Percentiles rank a stretch among this genome's conserved stretches.
phyloP scores from a whole-genome alignment of 2,888 invertebrate species.

The Drosophila meridiana region DNA sequence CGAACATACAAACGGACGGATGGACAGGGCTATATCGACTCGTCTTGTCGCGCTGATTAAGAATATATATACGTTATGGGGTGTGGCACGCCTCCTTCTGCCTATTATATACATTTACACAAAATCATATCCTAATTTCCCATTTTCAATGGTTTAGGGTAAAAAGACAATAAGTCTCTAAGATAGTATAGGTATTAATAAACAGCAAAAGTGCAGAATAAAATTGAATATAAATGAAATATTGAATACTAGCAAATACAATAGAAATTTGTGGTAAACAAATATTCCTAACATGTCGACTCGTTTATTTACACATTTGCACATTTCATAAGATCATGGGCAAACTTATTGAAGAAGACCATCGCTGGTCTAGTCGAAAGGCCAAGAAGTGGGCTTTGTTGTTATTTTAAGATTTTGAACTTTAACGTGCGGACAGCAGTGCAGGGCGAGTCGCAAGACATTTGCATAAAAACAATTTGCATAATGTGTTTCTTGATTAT shows the following conservation, averaged over 20 bases:
- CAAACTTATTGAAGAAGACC: neutral
- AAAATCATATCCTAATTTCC: too few species aligned
- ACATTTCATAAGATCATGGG: neutral
- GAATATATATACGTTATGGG: too few species aligned
- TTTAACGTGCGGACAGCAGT: neutral
- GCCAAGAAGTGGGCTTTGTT: neutral
- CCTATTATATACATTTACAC: too few species aligned
- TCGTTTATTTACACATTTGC: neutral
- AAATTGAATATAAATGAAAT: too few species aligned
- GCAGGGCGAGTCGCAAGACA: neutral
- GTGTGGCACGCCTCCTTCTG: too few species aligned
- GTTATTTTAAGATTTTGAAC: neutral
- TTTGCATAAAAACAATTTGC: constrained; percentile 14
- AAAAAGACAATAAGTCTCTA: too few species aligned
- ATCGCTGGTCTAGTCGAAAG: neutral
- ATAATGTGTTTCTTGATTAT: constrained; percentile 17
- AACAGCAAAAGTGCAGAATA: too few species aligned
- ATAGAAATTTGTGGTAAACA: neutral
- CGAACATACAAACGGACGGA: too few species aligned
- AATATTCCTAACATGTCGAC: neutral
- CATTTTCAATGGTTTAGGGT: too few species aligned
- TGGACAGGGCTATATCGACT: too few species aligned
- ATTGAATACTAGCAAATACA: neutral
- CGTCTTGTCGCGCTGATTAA: too few species aligned
- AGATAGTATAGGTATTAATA: too few species aligned